Conservation (phyloP, 1,140 invertebrate genomes). For the Drosophila cardini region DNA sequence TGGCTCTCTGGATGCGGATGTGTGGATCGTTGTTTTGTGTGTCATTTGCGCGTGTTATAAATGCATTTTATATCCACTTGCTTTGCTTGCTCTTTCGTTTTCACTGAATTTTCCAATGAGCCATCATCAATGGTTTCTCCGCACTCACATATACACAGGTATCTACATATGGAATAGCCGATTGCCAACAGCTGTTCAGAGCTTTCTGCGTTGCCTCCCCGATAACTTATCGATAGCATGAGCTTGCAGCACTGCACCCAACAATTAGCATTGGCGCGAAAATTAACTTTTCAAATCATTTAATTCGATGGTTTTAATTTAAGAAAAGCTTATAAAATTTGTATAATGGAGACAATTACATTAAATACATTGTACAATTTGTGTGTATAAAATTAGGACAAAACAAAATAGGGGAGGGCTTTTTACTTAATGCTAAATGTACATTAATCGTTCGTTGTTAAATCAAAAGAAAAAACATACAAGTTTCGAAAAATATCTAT, state of each 20-base stretch:
- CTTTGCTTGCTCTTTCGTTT: slow-evolving; percentile 25
- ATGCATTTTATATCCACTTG: slow-evolving; percentile 33
- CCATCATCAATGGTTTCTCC: slow-evolving; percentile 52
- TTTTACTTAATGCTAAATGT: slow-evolving; percentile 44
- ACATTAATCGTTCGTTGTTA: slow-evolving; percentile 41
- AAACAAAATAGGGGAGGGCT: slow-evolving; percentile 39
- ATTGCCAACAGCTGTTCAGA: slow-evolving; percentile 39
- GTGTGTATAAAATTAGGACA: slow-evolving; percentile 31
- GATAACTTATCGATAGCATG: slow-evolving; percentile 32
- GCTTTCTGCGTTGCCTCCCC: slow-evolving; percentile 24
- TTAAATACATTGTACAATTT: slow-evolving; percentile 45
- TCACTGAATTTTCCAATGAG: slow-evolving; percentile 48
- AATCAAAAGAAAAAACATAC: slow-evolving; percentile 38
- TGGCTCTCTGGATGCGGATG: slow-evolving; percentile 3
- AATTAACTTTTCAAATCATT: slow-evolving; percentile 16
- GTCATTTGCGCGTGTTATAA: slow-evolving; percentile 47
- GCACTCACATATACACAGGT: slow-evolving; percentile 23
- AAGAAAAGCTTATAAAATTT: slow-evolving; percentile 36
- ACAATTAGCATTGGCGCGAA: neutral
- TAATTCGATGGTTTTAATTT: slow-evolving; percentile 35
- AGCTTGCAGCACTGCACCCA: neutral
- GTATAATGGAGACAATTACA: slow-evolving; percentile 60
- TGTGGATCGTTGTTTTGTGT: slow-evolving; percentile 6
- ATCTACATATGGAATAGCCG: slow-evolving; percentile 34
- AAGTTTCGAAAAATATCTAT: slow-evolving; percentile 51